A percentile compares a stretch with the other conserved stretches of the same genome.
Conservation (phyloP, 1,140 invertebrate species). For the Eueides isabella region DNA sequence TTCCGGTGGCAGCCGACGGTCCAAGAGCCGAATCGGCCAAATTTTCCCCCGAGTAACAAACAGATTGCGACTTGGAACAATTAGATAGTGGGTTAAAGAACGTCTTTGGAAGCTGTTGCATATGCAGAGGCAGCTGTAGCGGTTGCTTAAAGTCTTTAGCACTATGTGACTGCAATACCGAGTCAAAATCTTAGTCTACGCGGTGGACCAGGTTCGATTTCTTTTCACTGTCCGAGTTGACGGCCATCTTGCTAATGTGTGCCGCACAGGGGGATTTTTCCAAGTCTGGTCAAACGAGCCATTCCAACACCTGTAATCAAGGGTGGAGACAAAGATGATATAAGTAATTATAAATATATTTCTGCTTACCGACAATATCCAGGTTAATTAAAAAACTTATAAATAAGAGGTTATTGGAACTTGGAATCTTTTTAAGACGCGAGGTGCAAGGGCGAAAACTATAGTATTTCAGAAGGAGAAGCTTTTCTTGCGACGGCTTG, state of each 20-base stretch:
- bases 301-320: no score
- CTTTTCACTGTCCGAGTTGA: conserved; percentile 86
- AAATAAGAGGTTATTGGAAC: no score
- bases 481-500: no score
- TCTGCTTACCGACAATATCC: no score
- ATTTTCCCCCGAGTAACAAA: conserved; percentile 95
- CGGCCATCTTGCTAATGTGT: conserved; percentile 87
- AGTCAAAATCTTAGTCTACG: conserved; percentile 96
- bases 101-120: conserved; percentile 97
- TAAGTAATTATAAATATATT: no score
- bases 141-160: conserved; percentile 93
- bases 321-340: no score
- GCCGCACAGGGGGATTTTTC: no score
- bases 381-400: no score
- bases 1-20: conserved; percentile 83
- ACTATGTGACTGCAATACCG: conserved; percentile 95
- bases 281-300: no score
- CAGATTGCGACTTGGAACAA: conserved; percentile 92
- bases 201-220: conserved; percentile 90
- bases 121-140: conserved; percentile 94
- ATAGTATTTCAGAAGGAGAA: no score
- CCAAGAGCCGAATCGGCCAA: conserved; percentile 94
- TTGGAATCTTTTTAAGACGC: no score
- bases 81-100: conserved; percentile 98
- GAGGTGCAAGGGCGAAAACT: no score